Percentiles rank a stretch among this genome's conserved stretches.
Conservation (phyloP, 2,888 invertebrate genomes). For the Tolmerus cingulatus region DNA sequence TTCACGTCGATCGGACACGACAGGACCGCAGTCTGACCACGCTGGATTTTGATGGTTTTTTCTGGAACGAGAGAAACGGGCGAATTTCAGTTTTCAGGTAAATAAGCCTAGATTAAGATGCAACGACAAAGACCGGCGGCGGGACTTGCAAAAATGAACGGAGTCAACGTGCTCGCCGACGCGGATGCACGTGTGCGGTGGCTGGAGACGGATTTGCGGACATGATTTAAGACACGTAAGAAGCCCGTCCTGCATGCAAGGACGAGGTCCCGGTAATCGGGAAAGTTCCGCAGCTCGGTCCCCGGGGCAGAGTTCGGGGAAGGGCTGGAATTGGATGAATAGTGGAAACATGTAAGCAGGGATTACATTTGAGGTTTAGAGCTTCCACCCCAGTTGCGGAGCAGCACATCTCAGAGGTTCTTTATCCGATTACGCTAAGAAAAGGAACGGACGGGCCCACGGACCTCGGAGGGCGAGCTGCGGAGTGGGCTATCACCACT, state of each 20-base stretch:
- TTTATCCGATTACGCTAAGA: not conserved
- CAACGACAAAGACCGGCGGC: not conserved
- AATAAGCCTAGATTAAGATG: not conserved
- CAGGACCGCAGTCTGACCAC: conserved; percentile 67
- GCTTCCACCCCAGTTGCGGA: not conserved
- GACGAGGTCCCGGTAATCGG: not conserved
- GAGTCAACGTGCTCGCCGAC: not conserved
- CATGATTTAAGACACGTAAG: conserved; percentile 27
- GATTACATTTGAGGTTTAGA: conserved; percentile 13
- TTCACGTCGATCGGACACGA: conserved; percentile 74
- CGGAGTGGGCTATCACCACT: not conserved
- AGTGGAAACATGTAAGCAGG: not conserved
- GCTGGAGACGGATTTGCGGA: conserved; percentile 10
- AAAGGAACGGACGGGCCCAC: not conserved
- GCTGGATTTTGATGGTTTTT: conserved; percentile 59
- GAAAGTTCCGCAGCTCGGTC: not conserved
- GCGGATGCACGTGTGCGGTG: not conserved
- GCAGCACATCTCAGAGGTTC: not conserved
- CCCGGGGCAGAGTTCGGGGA: not conserved
- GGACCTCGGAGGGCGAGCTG: not conserved
- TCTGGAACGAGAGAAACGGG: conserved; percentile 53
- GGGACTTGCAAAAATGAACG: not conserved
- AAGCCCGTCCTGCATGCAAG: not conserved
- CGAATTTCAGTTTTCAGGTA: not conserved
- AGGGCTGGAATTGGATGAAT: not conserved